Conservation (phyloP, 2,113 vertebrate species). For the Mixornis gularis region DNA sequence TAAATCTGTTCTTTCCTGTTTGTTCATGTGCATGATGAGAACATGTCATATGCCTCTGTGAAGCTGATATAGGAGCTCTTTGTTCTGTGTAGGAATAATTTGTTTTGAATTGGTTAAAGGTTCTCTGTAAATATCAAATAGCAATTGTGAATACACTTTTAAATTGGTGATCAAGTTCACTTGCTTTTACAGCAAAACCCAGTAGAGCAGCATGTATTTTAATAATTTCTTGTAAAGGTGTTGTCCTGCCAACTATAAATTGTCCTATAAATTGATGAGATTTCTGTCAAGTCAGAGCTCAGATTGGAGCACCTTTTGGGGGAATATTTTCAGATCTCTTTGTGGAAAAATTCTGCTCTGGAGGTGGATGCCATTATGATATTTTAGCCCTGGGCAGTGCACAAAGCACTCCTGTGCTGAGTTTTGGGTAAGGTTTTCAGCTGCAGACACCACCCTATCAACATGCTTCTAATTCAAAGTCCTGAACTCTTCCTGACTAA, state of each 20-base stretch:
- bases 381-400: neutral
- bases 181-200: neutral
- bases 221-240: neutral
- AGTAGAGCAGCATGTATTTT: neutral
- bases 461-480: neutral
- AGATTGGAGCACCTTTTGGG: neutral
- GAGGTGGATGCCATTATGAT: neutral
- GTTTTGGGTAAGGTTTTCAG: neutral
- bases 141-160: neutral
- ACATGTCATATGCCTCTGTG: constrained; percentile 37
- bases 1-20: constrained; percentile 65
- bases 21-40: constrained; percentile 53
- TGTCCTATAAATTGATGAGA: neutral
- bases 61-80: constrained; percentile 46
- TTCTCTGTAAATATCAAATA: constrained; percentile 35
- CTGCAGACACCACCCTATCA: neutral
- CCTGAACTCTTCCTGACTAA: neutral
- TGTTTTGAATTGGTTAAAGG: neutral
- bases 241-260: neutral
- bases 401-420: neutral
- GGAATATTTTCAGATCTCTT: neutral
- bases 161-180: neutral
- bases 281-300: neutral
- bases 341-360: neutral
- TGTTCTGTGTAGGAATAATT: constrained; percentile 29